These are phyloP conservation scores for Pteruthius melanotis DNA, from an alignment of 2,113 vertebrate genomes.

Conservation along the genomic window DNA sequence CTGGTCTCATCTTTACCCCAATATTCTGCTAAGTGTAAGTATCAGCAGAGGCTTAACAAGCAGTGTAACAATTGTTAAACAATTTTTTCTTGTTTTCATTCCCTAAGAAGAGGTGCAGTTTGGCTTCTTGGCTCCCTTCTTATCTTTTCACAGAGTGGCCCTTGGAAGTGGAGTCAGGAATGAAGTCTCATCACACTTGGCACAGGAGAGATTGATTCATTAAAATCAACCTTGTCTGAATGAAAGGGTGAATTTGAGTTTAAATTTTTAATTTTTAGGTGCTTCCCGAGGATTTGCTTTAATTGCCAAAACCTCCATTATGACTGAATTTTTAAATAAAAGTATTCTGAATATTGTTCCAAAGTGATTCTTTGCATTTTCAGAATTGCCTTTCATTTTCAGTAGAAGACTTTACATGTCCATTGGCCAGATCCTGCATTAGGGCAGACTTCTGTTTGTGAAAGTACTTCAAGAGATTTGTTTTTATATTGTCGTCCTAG, in stretches of 20 bases:
- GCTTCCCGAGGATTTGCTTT: not conserved
- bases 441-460: not conserved
- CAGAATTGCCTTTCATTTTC: not conserved
- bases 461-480: slow-evolving; percentile 1
- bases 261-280: not conserved
- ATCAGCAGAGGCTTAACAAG: not conserved
- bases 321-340: not conserved
- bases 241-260: not conserved
- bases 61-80: not conserved
- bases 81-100: not conserved
- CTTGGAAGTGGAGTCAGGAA: not conserved
- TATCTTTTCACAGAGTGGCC: not conserved
- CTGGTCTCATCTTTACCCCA: not conserved
- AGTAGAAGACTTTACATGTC: not conserved
- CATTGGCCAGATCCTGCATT: not conserved
- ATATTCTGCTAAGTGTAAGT: not conserved
- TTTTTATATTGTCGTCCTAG: slow-evolving; percentile 34
- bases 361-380: not conserved
- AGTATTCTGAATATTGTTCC: not conserved
- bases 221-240: not conserved
- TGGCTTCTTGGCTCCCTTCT: not conserved
- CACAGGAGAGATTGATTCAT: not conserved
- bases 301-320: not conserved
- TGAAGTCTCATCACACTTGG: not conserved
- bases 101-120: not conserved